These are phyloP conservation scores for Cladorhizidae sp. DNA, from an alignment of 37 sponge, comb jelly and placozoan genomes.

Conservation along the genomic window DNA sequence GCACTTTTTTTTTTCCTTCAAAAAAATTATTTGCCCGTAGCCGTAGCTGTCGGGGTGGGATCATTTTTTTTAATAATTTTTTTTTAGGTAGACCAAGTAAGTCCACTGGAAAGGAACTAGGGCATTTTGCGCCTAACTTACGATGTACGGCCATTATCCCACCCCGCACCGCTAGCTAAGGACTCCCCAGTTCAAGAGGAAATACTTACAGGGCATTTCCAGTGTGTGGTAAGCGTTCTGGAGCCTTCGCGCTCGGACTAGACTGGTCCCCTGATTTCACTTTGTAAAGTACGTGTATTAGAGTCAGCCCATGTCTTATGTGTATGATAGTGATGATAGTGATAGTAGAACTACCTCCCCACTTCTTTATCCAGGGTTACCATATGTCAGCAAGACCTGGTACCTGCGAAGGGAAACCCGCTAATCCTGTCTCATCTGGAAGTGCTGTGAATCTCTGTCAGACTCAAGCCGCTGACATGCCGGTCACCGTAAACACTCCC, in stretches of 20 bases:
- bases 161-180: constrained; percentile 28
- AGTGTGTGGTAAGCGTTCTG: constrained; percentile 14
- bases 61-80: not conserved
- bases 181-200: not conserved
- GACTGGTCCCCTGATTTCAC: not conserved
- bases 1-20: too few species aligned
- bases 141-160: constrained; percentile 9
- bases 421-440: constrained; percentile 1
- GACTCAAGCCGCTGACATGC: too few species aligned
- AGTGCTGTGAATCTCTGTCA: too few species aligned
- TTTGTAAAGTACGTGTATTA: not conserved
- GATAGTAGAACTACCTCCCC: not conserved
- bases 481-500: too few species aligned
- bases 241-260: constrained; percentile 9
- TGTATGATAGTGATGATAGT: too few species aligned
- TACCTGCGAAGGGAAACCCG: not conserved
- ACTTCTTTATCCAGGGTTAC: not conserved
- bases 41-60: not conserved
- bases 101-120: constrained; percentile 2
- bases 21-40: constrained; percentile 35
- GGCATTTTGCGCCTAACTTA: not conserved
- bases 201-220: not conserved
- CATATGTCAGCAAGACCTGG: constrained; percentile 1
- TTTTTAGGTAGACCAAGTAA: not conserved
- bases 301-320: not conserved